A percentile compares a stretch with the other conserved stretches of the same genome.
phyloP scores from a whole-genome alignment of 2,888 invertebrate genomes.

The Luperina nickerlii region DNA sequence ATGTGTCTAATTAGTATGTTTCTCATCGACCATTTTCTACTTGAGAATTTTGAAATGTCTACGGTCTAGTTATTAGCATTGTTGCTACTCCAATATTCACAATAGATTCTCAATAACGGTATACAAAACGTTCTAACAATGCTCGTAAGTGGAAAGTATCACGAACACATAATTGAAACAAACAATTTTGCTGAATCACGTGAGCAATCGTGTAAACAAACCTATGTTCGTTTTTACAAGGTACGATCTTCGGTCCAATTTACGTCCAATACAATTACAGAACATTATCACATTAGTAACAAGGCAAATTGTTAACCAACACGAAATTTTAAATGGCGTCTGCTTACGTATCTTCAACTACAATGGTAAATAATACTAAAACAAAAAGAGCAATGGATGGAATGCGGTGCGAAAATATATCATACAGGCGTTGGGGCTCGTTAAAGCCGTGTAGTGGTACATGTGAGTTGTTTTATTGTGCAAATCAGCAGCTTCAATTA shows the following conservation, averaged over 20 bases:
- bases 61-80: constrained; percentile 45
- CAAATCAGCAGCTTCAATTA: constrained; percentile 85
- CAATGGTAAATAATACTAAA: constrained; percentile 14
- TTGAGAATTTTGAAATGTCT: constrained; percentile 3
- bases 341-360: constrained; percentile 23
- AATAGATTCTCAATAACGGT: constrained; percentile 57
- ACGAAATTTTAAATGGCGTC: constrained; percentile 17
- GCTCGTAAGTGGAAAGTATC: constrained; percentile 64
- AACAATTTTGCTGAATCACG: constrained; percentile 61
- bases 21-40: background rate
- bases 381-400: constrained; percentile 48
- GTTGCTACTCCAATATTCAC: constrained; percentile 49
- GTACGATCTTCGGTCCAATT: constrained; percentile 65
- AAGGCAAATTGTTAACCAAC: constrained; percentile 41
- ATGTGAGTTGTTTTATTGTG: constrained; percentile 85
- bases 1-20: background rate
- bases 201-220: constrained; percentile 58
- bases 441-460: constrained; percentile 77
- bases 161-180: constrained; percentile 61
- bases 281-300: constrained; percentile 72
- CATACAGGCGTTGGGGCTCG: constrained; percentile 70
- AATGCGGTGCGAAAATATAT: constrained; percentile 49
- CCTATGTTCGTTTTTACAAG: constrained; percentile 29
- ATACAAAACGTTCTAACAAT: constrained; percentile 53
- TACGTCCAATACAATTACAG: constrained; percentile 56